Evolutionary conservation across 2,113 vertebrate genomes (phyloP).

Genomic region (Cebus imitator): DNA sequence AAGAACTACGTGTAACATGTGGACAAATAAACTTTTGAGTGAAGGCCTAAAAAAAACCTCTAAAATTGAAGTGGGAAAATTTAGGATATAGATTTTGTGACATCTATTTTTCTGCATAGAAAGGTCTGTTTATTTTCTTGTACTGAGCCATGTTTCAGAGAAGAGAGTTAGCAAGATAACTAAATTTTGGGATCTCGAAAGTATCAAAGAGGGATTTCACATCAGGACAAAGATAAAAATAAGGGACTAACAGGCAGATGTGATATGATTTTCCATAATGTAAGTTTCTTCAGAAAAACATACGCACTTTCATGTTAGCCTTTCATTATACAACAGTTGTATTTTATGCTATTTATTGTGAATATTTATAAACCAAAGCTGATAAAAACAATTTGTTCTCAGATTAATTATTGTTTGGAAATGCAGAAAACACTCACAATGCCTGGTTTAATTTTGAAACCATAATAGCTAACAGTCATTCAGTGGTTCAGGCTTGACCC

Average conservation of each 20-base stretch:
- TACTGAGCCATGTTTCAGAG: background rate
- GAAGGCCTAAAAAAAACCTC: background rate
- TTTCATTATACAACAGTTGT: background rate
- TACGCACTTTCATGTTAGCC: background rate
- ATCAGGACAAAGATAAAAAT: background rate
- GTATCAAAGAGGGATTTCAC: background rate
- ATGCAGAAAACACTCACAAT: background rate
- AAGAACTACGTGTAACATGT: background rate
- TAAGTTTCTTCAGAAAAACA: background rate
- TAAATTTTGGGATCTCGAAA: background rate
- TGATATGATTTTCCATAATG: background rate
- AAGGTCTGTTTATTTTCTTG: conserved; percentile 20
- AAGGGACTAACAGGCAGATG: background rate
- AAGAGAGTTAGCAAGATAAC: background rate
- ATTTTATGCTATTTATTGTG: background rate
- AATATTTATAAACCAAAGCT: background rate
- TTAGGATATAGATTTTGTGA: background rate
- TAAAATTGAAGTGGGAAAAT: background rate
- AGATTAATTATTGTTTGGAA: conserved; percentile 15
- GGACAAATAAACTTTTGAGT: background rate
- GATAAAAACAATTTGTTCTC: background rate
- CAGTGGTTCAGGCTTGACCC: background rate
- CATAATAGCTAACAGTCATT: background rate
- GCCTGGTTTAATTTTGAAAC: background rate
- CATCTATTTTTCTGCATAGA: background rate